These are phyloP conservation scores for Misgurnus anguillicaudatus DNA, from an alignment of 2,113 vertebrate species.

Conservation along the genomic window DNA sequence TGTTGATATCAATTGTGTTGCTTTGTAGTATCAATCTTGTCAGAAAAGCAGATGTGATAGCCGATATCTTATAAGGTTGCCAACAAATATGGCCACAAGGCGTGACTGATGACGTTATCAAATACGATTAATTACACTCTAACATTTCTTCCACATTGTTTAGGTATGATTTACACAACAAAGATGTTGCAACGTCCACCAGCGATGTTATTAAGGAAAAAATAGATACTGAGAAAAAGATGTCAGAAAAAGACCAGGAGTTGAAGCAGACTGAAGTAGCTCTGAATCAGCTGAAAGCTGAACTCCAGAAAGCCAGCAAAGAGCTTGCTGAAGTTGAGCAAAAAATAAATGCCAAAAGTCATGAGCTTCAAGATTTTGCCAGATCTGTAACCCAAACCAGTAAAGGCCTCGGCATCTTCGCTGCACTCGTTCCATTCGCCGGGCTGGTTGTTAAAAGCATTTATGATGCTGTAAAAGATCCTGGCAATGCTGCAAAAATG, in stretches of 20 bases:
- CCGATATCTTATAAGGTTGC: too few species aligned
- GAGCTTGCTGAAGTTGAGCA: background rate
- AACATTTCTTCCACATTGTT: background rate
- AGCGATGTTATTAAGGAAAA: constrained; percentile 38
- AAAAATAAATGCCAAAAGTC: background rate
- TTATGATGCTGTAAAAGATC: background rate
- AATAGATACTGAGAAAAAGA: background rate
- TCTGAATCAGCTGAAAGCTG: background rate
- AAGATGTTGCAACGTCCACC: background rate
- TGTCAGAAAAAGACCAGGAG: background rate
- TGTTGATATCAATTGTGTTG: too few species aligned
- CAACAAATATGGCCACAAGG: too few species aligned
- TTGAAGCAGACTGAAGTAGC: background rate
- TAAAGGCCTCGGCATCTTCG: background rate
- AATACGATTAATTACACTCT: too few species aligned
- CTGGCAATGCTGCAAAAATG: background rate
- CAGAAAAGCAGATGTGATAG: too few species aligned
- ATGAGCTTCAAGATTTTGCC: background rate
- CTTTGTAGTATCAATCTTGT: too few species aligned
- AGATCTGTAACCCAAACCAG: background rate
- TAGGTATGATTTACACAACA: constrained; percentile 8
- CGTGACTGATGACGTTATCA: too few species aligned
- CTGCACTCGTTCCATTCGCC: constrained; percentile 16
- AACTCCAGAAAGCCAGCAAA: background rate
- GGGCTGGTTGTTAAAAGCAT: background rate